Evolutionary conservation across 2,797 vertebrate genomes (phyloP).

Genomic region (Gobionotothen gibberifrons): DNA sequence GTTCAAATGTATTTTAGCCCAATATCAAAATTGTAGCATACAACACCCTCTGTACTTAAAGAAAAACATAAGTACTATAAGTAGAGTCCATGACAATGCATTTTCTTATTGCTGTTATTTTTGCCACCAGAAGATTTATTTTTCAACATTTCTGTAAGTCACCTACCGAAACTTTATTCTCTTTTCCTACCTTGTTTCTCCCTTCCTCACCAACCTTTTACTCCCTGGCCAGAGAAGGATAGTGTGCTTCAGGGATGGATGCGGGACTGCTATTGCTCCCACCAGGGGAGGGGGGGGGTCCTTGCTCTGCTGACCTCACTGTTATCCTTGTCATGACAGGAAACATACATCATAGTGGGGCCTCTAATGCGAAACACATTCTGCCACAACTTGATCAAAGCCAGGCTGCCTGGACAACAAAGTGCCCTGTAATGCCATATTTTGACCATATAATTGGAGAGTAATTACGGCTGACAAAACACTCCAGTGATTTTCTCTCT

Average conservation of each 20-base stretch:
- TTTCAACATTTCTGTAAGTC: conserved; percentile 4
- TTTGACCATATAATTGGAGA: conserved; percentile 87
- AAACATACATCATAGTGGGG: conserved; percentile 90
- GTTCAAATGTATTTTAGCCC: too few species aligned
- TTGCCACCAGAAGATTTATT: conserved; percentile 3
- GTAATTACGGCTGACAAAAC: conserved; percentile 88
- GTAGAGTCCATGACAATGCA: neutral
- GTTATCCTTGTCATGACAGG: conserved; percentile 94
- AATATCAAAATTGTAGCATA: too few species aligned
- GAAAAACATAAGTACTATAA: too few species aligned
- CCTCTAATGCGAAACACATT: conserved; percentile 85
- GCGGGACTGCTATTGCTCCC: conserved; percentile 58
- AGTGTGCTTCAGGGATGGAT: conserved; percentile 40
- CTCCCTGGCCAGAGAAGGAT: conserved; percentile 8
- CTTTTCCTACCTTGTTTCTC: neutral
- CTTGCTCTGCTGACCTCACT: conserved; percentile 85
- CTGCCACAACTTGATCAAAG: conserved; percentile 85
- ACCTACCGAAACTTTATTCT: neutral
- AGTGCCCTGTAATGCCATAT: conserved; percentile 78
- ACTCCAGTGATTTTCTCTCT: conserved; percentile 70
- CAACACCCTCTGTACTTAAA: too few species aligned
- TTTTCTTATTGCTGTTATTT: neutral
- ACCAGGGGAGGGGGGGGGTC: conserved; percentile 76
- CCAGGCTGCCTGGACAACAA: conserved; percentile 81
- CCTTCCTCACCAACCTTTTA: neutral